These are phyloP conservation scores for Troides helena DNA, from an alignment of 2,888 invertebrate genomes.

Conservation along the genomic window DNA sequence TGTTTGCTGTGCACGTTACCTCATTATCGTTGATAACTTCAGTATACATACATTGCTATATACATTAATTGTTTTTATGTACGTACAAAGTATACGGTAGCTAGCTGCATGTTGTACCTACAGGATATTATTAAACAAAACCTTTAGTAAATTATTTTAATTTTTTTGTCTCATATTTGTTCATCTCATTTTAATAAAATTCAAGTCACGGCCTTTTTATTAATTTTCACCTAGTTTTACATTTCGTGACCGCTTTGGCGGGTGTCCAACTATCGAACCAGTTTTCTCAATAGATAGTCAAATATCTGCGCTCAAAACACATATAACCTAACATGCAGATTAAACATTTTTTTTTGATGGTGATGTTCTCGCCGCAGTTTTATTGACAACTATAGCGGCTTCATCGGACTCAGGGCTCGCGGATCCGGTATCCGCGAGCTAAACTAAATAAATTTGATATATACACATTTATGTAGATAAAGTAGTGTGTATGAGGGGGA, in stretches of 20 bases:
- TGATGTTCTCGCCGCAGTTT: no score
- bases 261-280: constrained; percentile 10
- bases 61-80: constrained; percentile 2
- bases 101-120: no score
- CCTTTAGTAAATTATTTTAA: no score
- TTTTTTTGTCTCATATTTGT: no score
- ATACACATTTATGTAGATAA: no score
- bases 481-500: no score
- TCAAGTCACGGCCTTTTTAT: neutral
- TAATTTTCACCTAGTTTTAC: neutral
- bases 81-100: no score
- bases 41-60: neutral
- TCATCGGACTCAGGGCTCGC: no score
- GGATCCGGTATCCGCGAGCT: no score
- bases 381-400: no score
- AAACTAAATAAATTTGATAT: no score
- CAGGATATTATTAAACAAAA: no score
- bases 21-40: constrained; percentile 21
- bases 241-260: constrained; percentile 3
- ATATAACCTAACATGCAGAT: neutral
- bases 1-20: constrained; percentile 12
- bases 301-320: neutral
- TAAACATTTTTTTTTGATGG: neutral
- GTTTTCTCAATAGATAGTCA: constrained; percentile 19
- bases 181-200: neutral